A percentile compares a stretch with the other conserved stretches of the same genome.
These are phyloP conservation scores for Luffia ferchaultella DNA, from an alignment of 2,888 invertebrate genomes.

Conservation along the genomic window DNA sequence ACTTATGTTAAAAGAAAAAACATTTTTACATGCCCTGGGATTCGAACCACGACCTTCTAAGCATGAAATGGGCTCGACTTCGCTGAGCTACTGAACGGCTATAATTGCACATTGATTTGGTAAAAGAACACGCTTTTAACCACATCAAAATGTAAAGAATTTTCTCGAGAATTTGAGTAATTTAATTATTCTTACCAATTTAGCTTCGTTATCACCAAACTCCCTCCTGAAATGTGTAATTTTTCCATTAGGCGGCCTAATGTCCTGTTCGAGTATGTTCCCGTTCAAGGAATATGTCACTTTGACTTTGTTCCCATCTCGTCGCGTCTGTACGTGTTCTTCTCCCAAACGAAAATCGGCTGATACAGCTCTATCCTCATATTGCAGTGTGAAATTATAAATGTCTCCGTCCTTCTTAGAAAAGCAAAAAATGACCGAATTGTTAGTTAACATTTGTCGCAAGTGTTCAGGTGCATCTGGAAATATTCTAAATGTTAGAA, in stretches of 20 bases:
- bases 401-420: neutral
- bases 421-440: neutral
- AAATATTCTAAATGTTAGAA: neutral
- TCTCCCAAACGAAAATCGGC: neutral
- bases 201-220: conserved; percentile 22
- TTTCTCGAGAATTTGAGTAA: too few relatives aligned
- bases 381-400: neutral
- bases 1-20: too few relatives aligned
- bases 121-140: too few relatives aligned
- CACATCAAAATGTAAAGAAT: too few relatives aligned
- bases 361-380: neutral
- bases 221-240: neutral
- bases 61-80: too few relatives aligned
- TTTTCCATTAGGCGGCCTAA: neutral
- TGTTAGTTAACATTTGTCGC: neutral
- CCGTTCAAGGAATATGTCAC: neutral
- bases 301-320: neutral
- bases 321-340: neutral
- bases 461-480: neutral
- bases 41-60: too few relatives aligned
- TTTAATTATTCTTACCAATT: conserved; percentile 44
- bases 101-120: neutral
- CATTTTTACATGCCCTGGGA: too few relatives aligned
- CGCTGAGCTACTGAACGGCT: too few relatives aligned
- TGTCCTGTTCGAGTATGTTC: neutral